phyloP scores from a whole-genome alignment of 2,888 invertebrate genomes.

The Eremobia ochroleuca region DNA sequence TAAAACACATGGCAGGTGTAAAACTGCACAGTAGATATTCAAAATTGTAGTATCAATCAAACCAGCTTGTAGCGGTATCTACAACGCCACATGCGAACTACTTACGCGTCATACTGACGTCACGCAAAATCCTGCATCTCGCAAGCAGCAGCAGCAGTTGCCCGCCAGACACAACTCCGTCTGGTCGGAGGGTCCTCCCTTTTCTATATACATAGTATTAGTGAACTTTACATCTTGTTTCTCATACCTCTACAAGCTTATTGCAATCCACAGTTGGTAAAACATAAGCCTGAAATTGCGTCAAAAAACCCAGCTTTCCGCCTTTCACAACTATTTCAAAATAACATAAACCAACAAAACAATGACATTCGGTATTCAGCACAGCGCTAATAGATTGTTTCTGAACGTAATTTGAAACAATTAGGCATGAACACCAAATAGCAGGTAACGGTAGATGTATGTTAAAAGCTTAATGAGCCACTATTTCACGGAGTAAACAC shows the following conservation, averaged over 20 bases:
- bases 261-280: no score
- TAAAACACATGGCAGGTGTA: not conserved
- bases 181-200: no score
- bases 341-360: conserved; percentile 15
- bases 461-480: conserved; percentile 55
- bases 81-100: no score
- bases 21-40: not conserved
- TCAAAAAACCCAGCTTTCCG: not conserved
- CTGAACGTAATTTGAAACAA: conserved; percentile 50
- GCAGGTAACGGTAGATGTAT: conserved; percentile 28
- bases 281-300: no score
- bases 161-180: no score
- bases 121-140: no score
- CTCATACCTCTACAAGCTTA: no score
- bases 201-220: no score
- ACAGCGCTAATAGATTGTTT: conserved; percentile 40
- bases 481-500: conserved; percentile 48
- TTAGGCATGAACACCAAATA: conserved; percentile 36
- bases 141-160: no score
- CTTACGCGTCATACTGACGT: no score
- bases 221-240: no score
- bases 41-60: not conserved
- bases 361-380: conserved; percentile 35
- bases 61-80: no score
- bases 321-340: not conserved